Percentiles rank a stretch among this genome's conserved stretches.
Evolutionary conservation across 2,113 vertebrate genomes (phyloP).

Genomic region (Callospermophilus lateralis): DNA sequence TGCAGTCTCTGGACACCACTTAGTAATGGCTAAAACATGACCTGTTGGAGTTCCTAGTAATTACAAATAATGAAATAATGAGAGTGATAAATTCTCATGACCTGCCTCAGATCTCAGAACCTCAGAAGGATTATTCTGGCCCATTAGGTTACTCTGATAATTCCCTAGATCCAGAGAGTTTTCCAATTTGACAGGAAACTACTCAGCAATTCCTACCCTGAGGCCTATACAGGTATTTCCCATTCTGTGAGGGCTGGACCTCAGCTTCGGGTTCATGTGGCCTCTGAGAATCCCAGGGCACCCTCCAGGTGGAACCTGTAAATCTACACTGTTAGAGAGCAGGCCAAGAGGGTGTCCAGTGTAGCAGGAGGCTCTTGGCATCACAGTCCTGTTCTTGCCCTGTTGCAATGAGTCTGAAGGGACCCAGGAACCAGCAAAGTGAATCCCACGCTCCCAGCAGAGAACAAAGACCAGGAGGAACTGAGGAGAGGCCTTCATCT

Average conservation of each 20-base stretch:
- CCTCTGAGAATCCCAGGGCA: slow-evolving; percentile 70
- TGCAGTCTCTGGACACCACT: slow-evolving; percentile 44
- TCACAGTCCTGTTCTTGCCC: slow-evolving; percentile 79
- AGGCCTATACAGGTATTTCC: slow-evolving; percentile 74
- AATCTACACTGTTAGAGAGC: slow-evolving; percentile 68
- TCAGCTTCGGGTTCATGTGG: slow-evolving; percentile 67
- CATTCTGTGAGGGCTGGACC: slow-evolving; percentile 70
- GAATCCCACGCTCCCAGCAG: slow-evolving; percentile 89
- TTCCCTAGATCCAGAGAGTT: slow-evolving; percentile 79
- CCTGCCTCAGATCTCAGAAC: slow-evolving; percentile 80
- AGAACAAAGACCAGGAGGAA: slow-evolving; percentile 92
- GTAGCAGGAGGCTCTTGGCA: slow-evolving; percentile 78
- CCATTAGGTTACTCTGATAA: slow-evolving; percentile 80
- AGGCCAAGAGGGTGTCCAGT: slow-evolving; percentile 70
- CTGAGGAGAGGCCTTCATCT: slow-evolving; percentile 91
- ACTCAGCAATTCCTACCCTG: slow-evolving; percentile 80
- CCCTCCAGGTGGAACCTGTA: slow-evolving; percentile 77
- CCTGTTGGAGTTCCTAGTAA: slow-evolving; percentile 30
- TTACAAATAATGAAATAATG: slow-evolving; percentile 74
- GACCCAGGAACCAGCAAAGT: slow-evolving; percentile 84
- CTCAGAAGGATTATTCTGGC: slow-evolving; percentile 82
- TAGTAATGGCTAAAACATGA: slow-evolving; percentile 61
- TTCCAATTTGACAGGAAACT: slow-evolving; percentile 83
- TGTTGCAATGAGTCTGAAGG: slow-evolving; percentile 86
- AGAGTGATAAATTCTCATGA: slow-evolving; percentile 80